A percentile compares a stretch with the other conserved stretches of the same genome.
phyloP scores from a whole-genome alignment of 2,797 vertebrate genomes.

The Micropoecilia bifurca region DNA sequence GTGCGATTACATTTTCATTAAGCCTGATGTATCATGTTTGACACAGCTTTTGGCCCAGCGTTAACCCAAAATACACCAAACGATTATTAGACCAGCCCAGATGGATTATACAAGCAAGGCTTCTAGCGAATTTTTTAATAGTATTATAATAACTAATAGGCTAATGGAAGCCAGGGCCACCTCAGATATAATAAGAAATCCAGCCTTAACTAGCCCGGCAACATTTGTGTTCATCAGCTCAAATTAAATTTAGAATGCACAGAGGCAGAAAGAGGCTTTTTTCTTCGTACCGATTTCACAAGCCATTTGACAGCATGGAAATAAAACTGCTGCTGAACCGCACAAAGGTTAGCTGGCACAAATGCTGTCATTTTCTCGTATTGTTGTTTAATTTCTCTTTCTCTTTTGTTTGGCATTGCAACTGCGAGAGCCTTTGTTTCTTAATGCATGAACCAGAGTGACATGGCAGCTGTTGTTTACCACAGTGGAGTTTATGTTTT shows the following conservation, averaged over 20 bases:
- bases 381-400: conserved; percentile 28
- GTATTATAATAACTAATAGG: conserved; percentile 41
- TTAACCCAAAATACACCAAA: conserved; percentile 37
- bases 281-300: conserved; percentile 54
- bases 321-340: conserved; percentile 38
- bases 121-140: conserved; percentile 38
- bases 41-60: conserved; percentile 18
- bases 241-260: conserved; percentile 64
- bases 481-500: conserved; percentile 52
- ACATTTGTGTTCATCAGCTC: conserved; percentile 61
- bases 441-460: conserved; percentile 36
- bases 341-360: conserved; percentile 45
- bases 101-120: conserved; percentile 36
- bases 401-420: conserved; percentile 33
- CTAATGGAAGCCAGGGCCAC: conserved; percentile 35
- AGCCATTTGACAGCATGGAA: conserved; percentile 37
- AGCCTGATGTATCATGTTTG: conserved; percentile 30
- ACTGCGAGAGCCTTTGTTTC: conserved; percentile 36
- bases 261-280: conserved; percentile 38
- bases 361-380: conserved; percentile 16
- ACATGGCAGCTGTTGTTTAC: conserved; percentile 23
- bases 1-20: conserved; percentile 18
- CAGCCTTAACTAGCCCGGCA: conserved; percentile 41
- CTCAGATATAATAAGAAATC: conserved; percentile 58
- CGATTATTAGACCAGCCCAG: conserved; percentile 34